phyloP scores from a whole-genome alignment of 2,113 vertebrate species.

The Microcebus griseorufus region DNA sequence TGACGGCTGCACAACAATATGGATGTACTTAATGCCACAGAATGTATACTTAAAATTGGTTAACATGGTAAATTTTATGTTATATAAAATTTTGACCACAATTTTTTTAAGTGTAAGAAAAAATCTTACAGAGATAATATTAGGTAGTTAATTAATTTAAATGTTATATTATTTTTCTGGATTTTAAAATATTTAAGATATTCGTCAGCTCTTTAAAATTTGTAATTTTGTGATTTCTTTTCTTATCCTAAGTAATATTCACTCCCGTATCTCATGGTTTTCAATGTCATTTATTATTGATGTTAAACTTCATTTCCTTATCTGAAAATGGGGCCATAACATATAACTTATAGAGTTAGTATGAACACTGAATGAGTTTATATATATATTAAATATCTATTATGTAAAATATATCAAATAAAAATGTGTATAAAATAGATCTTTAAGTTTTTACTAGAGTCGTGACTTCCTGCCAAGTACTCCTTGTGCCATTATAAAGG shows the following conservation, averaged over 20 bases:
- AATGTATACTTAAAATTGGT: background rate
- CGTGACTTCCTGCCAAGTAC: background rate
- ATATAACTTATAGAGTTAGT: background rate
- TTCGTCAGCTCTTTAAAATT: background rate
- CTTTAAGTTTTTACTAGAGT: background rate
- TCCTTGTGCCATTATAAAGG: background rate
- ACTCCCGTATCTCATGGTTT: background rate
- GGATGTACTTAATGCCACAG: background rate
- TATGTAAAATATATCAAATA: background rate
- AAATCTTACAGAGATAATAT: background rate
- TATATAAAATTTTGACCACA: background rate
- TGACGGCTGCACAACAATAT: background rate
- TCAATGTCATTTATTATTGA: background rate
- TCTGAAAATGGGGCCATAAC: background rate
- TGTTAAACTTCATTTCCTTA: slow-evolving; percentile 23
- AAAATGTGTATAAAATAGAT: background rate
- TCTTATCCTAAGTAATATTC: slow-evolving; percentile 1
- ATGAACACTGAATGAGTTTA: background rate
- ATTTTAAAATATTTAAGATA: background rate
- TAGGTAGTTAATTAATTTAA: background rate
- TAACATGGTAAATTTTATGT: background rate
- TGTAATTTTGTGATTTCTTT: background rate
- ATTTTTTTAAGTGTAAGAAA: background rate
- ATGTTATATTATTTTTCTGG: background rate
- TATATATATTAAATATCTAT: background rate